Evolutionary conservation across 2,797 vertebrate species (phyloP), one percentile per base, ranked within the genome.

Genomic region (Siniperca scherzeri): DNA sequence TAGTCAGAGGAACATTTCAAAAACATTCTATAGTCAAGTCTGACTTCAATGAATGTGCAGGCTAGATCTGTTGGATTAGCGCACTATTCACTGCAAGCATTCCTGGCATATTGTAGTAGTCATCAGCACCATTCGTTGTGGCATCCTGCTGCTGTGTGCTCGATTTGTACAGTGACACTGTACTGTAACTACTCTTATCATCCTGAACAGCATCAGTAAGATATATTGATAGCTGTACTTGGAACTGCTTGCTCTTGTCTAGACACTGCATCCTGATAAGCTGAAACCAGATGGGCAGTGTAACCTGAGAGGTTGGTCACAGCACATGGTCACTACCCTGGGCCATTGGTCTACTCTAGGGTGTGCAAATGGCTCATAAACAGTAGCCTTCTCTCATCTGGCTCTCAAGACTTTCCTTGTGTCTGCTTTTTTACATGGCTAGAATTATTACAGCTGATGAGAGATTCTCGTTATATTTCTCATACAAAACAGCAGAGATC

Each of bases 401-500:
- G 2, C 21, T 57, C 3, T 67, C 0, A 59, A 66, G 13, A 7
- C 44, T 27, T 69, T 16, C 9, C 4, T 3, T 46, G 2, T 59
- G 21, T 53, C 16, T 65, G 13, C 40, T 74, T 53, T 67, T 78
- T 64, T 7, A 73, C 2, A 57, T 56, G 16, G 22, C n/a, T 59
- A 6, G 2, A 25, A 30, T 27, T 74, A 38, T 44, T 59, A 8
- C 21, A 8, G 21, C 61, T 77, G 19, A 48, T 62, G 17, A 81
- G 22, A 75, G 4, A 86, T 64, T 30, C 6, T 25, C 62, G 9
- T 81, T 46, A 4, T 62, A 3, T 88, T 76, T 79, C n/a, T 74
- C 8, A n/a, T 75, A 5, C 10, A 7, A 59, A 78, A 59, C 70
- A 87, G 61, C 92, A 98, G 97, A 97, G 97, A 94, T 88, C 97